Base-by-base conservation (phyloP, 2,888 invertebrate species). In the Brenthis hecate region DNA sequence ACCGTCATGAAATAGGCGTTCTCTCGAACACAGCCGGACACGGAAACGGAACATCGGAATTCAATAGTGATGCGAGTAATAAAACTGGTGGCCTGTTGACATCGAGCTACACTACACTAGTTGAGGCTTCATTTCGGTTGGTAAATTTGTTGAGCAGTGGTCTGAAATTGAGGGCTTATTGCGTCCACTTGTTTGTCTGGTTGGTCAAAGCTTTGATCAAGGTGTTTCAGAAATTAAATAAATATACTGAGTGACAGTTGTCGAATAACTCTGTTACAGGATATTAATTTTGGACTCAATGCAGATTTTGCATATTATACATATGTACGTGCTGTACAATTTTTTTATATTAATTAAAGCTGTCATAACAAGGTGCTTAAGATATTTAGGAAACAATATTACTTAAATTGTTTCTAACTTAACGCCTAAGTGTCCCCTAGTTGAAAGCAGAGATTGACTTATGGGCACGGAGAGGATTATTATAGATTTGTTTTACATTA, bases 71-170 rank as follows among this genome's bases (percentile, higher is more conserved):
- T 78, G 85, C 81, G 78, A 80, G 85, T 85, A 91, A 89, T 91
- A 90, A 89, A 89, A 88, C 85, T 76, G 74, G 85, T 85, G 83
- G 85, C 81, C 81, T 86, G 88, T 87, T 88, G 89, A 89, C 89
- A 87, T 81, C 85, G 79, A 80, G 36, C 62, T n/a, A n/a, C 62
- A 54, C 62, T 54, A 36, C 80, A 82, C 83, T 82, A 83, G 85
- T 82, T 72, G 85, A 83, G 85, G 88, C 89, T 91, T 91, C 88
- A 90, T 91, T 90, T 86, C 88, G 82, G 85, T 87, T 83, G 85
- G 90, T 82, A 89, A 91, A 91, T 91, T 90, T 91, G 91, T 88
- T 82, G 86, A 88, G 84, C 81, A 85, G 80, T 82, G 84, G 81
- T 82, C 85, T 85, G 83, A 87, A 60, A 90, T 85, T 84, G 87